Evolutionary conservation across 2,888 invertebrate species (phyloP), one percentile per base, ranked within the genome.

Genomic region (Tillus elongatus): DNA sequence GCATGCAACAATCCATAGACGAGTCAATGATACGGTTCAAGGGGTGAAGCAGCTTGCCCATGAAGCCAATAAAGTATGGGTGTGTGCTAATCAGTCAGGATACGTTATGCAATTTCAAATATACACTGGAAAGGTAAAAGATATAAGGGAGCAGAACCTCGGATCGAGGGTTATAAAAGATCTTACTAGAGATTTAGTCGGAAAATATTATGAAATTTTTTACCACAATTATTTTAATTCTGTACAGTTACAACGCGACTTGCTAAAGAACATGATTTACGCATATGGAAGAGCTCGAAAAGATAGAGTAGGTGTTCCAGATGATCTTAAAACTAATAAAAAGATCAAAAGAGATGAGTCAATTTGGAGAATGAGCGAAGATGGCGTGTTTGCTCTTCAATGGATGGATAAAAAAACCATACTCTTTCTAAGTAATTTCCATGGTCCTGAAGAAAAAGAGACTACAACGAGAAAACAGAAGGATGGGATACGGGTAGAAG

Each of bases 41-140:
- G 16, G 37, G 37, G n/a, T 14, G 37, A 19, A 9, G 11, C 13
- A n/a, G 33, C 24, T 8, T 19, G 24, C 24, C 24, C 6, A 6
- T 19, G 6, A 19, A 19, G 24, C 24, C 3, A 30, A 39, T 19
- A 35, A 35, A 30, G 36, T 39, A 13, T 39, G 36, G 36, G 33
- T 39, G 13, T 26, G 34, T 19, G 37, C 43, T 12, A 34, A 40
- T 26, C 12, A 40, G 30, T 36, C 35, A 28, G 51, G 51, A 6
- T 52, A 50, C 41, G 33, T 52, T 11, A 46, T 36, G 33, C 35
- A 56, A 26, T 57, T 59, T 46, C 47, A 56, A 29, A 46, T 56
- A 13, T 54, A 53, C 36, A 51, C 49, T 6, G 52, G 57, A 3
- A 65, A 64, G 46, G 40, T 33, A 6, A 15, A 15, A n/a, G 42